phyloP scores from a whole-genome alignment of 1,140 invertebrate genomes.

The Pogonus chalceus region DNA sequence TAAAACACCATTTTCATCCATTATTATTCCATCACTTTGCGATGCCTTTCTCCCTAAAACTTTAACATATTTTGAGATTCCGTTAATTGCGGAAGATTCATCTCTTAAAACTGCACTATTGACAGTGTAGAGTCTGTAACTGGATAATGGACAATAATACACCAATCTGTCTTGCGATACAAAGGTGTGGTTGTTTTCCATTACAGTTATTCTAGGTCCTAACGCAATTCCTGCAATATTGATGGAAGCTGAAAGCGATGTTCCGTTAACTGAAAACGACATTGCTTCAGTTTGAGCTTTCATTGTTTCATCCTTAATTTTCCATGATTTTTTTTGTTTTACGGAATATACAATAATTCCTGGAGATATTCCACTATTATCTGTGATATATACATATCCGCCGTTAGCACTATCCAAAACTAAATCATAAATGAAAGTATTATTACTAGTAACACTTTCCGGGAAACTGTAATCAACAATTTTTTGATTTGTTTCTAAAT shows the following conservation, averaged over 20 bases:
- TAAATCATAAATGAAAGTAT: slow-evolving; percentile 53
- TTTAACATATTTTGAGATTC: slow-evolving; percentile 32
- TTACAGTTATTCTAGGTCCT: slow-evolving; percentile 39
- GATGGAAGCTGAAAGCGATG: slow-evolving; percentile 39
- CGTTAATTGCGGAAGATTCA: slow-evolving; percentile 32
- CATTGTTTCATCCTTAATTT: slow-evolving; percentile 54
- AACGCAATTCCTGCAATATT: slow-evolving; percentile 57
- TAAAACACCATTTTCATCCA: slow-evolving; percentile 52
- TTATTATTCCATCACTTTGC: slow-evolving; percentile 58
- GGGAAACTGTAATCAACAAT: slow-evolving; percentile 47
- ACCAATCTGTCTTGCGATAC: slow-evolving; percentile 39
- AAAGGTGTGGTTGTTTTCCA: slow-evolving; percentile 25
- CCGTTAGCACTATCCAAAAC: slow-evolving; percentile 56
- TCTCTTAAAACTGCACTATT: slow-evolving; percentile 45
- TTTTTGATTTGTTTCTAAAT: slow-evolving; percentile 46
- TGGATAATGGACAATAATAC: slow-evolving; percentile 54
- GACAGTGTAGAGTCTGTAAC: slow-evolving; percentile 50
- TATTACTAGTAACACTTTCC: slow-evolving; percentile 36
- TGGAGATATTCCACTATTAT: slow-evolving; percentile 50
- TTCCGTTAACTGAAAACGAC: slow-evolving; percentile 46
- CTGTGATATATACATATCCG: slow-evolving; percentile 58
- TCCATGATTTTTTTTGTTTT: slow-evolving; percentile 51
- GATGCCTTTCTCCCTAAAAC: slow-evolving; percentile 50
- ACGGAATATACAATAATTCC: slow-evolving; percentile 59
- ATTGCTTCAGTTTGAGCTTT: slow-evolving; percentile 42